These are phyloP conservation scores for Scaptodrosophila latifasciaeformis DNA, from an alignment of 2,888 invertebrate genomes.

Conservation along the genomic window DNA sequence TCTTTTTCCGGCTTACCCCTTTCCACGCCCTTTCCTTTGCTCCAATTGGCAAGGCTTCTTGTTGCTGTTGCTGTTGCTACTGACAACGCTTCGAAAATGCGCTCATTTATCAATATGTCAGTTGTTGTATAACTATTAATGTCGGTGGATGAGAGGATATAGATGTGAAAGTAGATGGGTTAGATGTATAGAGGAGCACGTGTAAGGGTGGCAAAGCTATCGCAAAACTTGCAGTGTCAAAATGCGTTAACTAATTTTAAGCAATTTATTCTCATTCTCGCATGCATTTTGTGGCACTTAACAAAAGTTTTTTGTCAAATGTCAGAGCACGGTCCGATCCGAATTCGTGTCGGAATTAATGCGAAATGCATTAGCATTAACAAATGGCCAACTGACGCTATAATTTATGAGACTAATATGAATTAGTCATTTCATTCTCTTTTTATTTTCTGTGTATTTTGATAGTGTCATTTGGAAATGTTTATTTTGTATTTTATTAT, in stretches of 20 bases:
- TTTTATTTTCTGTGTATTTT: too few species aligned
- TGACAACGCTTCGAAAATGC: too few species aligned
- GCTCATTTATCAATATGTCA: slow-evolving; percentile 72
- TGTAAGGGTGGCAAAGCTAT: slow-evolving; percentile 19
- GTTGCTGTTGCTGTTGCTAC: slow-evolving; percentile 21
- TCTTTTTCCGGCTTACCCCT: slow-evolving; percentile 9
- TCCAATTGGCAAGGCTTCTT: neutral
- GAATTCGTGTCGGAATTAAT: slow-evolving; percentile 50
- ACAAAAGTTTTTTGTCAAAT: slow-evolving; percentile 30
- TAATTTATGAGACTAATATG: slow-evolving; percentile 26
- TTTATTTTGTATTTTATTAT: too few species aligned
- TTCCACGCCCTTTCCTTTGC: neutral
- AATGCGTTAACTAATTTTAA: slow-evolving; percentile 61
- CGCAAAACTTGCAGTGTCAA: slow-evolving; percentile 52
- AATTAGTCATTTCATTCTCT: slow-evolving; percentile 22
- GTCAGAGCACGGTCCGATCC: too few species aligned
- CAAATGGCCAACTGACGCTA: slow-evolving; percentile 33
- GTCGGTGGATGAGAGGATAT: slow-evolving; percentile 25
- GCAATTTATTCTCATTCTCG: slow-evolving; percentile 60
- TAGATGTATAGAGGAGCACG: neutral
- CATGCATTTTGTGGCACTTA: slow-evolving; percentile 18
- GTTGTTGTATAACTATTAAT: slow-evolving; percentile 71
- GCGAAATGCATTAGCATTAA: slow-evolving; percentile 58
- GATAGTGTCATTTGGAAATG: too few species aligned
- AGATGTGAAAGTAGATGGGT: too few species aligned